phyloP scores from a whole-genome alignment of 2,113 vertebrate species.

The Heloderma charlesbogerti region DNA sequence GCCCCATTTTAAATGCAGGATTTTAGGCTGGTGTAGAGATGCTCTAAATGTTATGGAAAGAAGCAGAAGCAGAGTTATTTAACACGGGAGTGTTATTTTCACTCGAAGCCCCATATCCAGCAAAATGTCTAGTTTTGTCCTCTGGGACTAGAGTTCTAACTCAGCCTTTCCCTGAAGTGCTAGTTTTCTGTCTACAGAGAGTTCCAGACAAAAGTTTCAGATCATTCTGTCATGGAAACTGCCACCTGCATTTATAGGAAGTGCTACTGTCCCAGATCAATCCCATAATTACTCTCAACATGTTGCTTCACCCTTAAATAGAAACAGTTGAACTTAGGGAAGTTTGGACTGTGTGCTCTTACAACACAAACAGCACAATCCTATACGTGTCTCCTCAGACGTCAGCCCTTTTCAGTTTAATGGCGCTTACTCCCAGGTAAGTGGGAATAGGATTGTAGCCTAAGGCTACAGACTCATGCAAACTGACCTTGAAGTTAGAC shows the following conservation, averaged over 20 bases:
- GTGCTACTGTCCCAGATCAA: background rate
- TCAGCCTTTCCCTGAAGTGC: background rate
- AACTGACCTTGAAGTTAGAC: background rate
- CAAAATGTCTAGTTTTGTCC: background rate
- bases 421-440: background rate
- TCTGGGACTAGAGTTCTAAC: background rate
- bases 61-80: background rate
- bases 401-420: background rate
- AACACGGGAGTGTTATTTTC: background rate
- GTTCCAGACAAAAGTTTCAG: background rate
- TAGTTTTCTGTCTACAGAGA: background rate
- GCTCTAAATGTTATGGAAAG: background rate
- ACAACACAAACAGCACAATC: background rate
- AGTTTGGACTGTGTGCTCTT: background rate
- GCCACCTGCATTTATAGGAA: background rate
- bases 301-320: background rate
- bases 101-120: background rate
- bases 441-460: too few relatives aligned
- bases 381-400: background rate
- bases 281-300: background rate
- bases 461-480: background rate
- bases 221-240: background rate
- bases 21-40: too few relatives aligned
- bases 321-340: background rate
- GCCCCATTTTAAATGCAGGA: too few relatives aligned